A percentile compares a stretch with the other conserved stretches of the same genome.
Conservation (phyloP, 1,140 invertebrate species). For the Apis mellifera region Amel_HAv3.1 CM009931.2:3517501-3518000, state of each 20-base stretch:
- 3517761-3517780: too few species aligned
- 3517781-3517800: too few species aligned
- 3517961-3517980: too few species aligned
- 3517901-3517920: too few species aligned
- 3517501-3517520: conserved; percentile 68
- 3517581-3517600: conserved; percentile 40
- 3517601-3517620: neutral
- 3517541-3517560: conserved; percentile 71
- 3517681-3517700: neutral
- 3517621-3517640: conserved; percentile 54
- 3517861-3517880: too few species aligned
- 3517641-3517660: conserved; percentile 53
- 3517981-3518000: too few species aligned
- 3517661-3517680: neutral
- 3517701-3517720: conserved; percentile 16
- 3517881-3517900: too few species aligned
- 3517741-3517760: too few species aligned
- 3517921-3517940: too few species aligned
- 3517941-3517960: too few species aligned
- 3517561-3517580: conserved; percentile 72
- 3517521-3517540: conserved; percentile 74
- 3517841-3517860: neutral
- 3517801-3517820: too few species aligned
- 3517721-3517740: conserved; percentile 7
- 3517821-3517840: neutral